Evolutionary conservation across 2,113 vertebrate genomes (phyloP).

Genomic region (Mus musculus): DNA sequence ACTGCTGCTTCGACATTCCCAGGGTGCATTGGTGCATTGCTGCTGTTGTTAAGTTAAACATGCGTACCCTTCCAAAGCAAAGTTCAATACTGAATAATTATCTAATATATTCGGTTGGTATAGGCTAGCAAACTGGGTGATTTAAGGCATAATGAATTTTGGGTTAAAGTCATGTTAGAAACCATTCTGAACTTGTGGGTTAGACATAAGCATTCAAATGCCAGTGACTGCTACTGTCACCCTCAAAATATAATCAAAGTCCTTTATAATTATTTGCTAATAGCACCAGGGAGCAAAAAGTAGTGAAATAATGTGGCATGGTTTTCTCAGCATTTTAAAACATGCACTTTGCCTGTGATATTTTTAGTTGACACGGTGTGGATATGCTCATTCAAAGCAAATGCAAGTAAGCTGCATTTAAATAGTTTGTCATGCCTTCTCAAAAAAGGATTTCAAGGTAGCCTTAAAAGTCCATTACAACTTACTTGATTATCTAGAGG

Average conservation of each 20-base stretch:
- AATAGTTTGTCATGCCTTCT: background rate
- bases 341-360: background rate
- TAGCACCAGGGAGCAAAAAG: background rate
- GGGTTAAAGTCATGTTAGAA: conserved; percentile 43
- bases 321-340: background rate
- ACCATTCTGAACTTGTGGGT: background rate
- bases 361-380: background rate
- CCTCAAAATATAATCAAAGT: background rate
- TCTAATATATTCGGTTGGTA: conserved; percentile 11
- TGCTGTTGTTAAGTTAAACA: conserved; percentile 45
- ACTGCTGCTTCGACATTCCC: background rate
- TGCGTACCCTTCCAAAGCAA: conserved; percentile 2
- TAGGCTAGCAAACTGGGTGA: conserved; percentile 2
- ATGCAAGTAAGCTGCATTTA: background rate
- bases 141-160: conserved; percentile 53
- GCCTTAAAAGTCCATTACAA: background rate
- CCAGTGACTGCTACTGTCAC: background rate
- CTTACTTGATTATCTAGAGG: background rate
- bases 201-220: conserved; percentile 15
- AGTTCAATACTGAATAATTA: conserved; percentile 58
- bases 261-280: background rate
- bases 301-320: background rate
- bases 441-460: conserved; percentile 11
- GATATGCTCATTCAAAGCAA: background rate
- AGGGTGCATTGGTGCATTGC: background rate